Base-by-base conservation (phyloP, 2,113 vertebrate genomes). In the Varanus komodoensis region DNA sequence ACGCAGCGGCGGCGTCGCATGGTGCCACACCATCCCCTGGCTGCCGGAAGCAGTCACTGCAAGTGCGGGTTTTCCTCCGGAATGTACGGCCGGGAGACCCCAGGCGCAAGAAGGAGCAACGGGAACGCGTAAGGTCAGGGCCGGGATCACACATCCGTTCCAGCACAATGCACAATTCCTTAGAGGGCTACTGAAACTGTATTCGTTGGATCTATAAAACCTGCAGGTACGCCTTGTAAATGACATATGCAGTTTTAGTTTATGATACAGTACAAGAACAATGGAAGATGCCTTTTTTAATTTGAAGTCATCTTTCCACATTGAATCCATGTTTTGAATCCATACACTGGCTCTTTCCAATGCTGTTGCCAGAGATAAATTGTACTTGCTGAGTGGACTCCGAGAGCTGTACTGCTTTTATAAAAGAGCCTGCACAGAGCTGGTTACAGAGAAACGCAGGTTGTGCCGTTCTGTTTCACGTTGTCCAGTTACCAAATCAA, bases 21-120 rank as follows among this genome's bases (percentile, higher is more conserved):
- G 34, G 91, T 86, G 52, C 8, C 89, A 95, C 75, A 0, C 32
- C 61, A 92, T 84, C 78, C 94, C 92, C 93, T 0, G 0, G 25
- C 54, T 61, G 91, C 92, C 90, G 91, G 84, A 82, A 34, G 67
- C 81, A 82, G 90, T n/a, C 57, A 88, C 48, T 91, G 50, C 81
- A 91, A 84, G 64, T 6, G 8, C 80, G 19, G 38, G 77, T 8
- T 23, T 4, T 27, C 54, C 27, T 67, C 27, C 75, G 6, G 44
- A 5, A 68, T 54, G 7, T 54, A 34, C 17, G 27, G 48, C 74
- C 27, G 9, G 48, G 34, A 29, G 7, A n/a, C 67, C 81, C 61
- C 19, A 61, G 81, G 44, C 4, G 48, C 64, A 21, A 79, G 34
- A 61, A 79, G 17, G 67, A 78, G 81, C 50, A 32, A 71, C 19